Evolutionary conservation across 2,113 vertebrate species (phyloP), one percentile per base, ranked within the genome.

Genomic region (Tichodroma muraria): DNA sequence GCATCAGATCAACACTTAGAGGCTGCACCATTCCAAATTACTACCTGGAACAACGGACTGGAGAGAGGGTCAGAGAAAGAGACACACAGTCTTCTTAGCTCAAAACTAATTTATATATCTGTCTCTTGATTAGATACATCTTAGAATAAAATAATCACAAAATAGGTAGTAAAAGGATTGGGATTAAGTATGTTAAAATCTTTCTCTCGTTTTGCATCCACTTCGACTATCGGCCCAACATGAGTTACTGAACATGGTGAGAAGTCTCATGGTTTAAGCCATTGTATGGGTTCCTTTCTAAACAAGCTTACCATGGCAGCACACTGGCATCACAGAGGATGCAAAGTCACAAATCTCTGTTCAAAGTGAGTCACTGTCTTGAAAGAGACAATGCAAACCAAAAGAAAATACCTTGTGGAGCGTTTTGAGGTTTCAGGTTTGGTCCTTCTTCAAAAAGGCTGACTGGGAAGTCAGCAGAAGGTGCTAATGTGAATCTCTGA

Each of bases 401-500:
- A 83, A 70, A 53, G 14, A 53, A 40, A 59, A 56, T 97, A 98
- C 97, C 97, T 97, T 70, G 78, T 25, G 18, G 69, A 40, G 64
- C 75, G 56, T 60, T 80, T 17, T 66, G 89, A 89, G 77, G 52
- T 37, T 40, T 45, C 33, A 19, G 47, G 47, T 70, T 89, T 84
- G 69, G 42, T 92, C 83, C 70, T 79, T 93, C 87, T 78, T 95
- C 94, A 52, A 44, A 94, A 21, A 94, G 68, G 53, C 89, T 97
- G 52, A 98, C 96, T 8, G 98, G 93, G 85, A 98, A 93, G 94
- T 97, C 89, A 13, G 93, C 8, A 3, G 97, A 87, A 59, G 98
- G 97, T 13, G 90, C 94, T 91, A 99, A 97, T 68, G 92, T 97
- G 93, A 98, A 97, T 86, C 98, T 98, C 99, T 99, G 93, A 35